A percentile compares a stretch with the other conserved stretches of the same genome.
These are phyloP conservation scores for Lasioglossum pauxillum DNA, from an alignment of 2,888 invertebrate species.

Conservation along the genomic window DNA sequence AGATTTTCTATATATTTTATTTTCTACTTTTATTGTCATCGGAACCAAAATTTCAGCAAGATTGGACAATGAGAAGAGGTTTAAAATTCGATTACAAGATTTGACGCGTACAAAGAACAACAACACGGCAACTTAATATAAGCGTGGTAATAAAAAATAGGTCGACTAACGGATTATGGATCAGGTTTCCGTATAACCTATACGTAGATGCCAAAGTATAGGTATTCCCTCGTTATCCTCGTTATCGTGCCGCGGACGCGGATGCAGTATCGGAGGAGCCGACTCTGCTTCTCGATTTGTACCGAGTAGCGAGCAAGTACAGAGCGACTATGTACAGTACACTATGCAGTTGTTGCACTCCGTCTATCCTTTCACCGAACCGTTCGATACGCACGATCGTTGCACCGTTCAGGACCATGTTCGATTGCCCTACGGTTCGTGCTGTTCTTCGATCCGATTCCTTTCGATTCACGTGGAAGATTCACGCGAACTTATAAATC, in stretches of 20 bases:
- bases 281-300: neutral
- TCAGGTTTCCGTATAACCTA: neutral
- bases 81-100: no score
- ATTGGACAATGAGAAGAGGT: no score
- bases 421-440: neutral
- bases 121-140: no score
- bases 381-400: neutral
- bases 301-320: neutral
- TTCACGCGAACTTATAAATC: constrained; percentile 8
- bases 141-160: neutral
- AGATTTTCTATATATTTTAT: no score
- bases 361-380: constrained; percentile 41
- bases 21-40: no score
- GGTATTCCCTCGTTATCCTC: neutral
- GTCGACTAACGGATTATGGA: neutral
- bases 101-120: no score
- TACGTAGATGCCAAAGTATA: neutral
- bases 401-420: neutral
- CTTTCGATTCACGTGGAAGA: neutral
- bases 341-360: neutral
- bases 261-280: neutral
- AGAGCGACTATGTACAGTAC: neutral
- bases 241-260: neutral
- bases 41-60: no score
- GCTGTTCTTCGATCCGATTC: neutral